These are phyloP conservation scores for Megamerina dolium DNA, from an alignment of 2,888 invertebrate genomes.

Conservation along the genomic window DNA sequence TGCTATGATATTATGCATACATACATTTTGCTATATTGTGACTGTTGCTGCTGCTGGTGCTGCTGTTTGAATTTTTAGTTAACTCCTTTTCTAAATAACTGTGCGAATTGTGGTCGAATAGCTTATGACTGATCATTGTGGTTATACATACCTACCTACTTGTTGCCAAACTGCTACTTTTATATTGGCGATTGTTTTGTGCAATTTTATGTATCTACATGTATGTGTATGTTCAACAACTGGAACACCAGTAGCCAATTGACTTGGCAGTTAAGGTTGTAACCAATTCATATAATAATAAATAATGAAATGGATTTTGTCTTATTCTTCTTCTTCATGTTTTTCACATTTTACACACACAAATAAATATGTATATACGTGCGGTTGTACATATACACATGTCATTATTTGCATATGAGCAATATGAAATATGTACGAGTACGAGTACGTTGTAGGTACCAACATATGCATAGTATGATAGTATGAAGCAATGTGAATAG, in stretches of 20 bases:
- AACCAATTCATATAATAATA: slow-evolving; percentile 40
- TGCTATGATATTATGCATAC: slow-evolving; percentile 2
- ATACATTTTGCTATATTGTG: not conserved
- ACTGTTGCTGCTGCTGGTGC: not conserved
- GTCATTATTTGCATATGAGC: too few species aligned
- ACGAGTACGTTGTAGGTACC: too few species aligned
- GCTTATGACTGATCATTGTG: slow-evolving; percentile 14
- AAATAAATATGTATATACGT: not conserved
- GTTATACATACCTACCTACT: slow-evolving; percentile 9
- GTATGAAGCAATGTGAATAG: too few species aligned
- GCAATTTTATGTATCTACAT: slow-evolving; percentile 23
- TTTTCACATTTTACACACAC: too few species aligned
- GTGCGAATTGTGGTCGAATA: slow-evolving; percentile 6
- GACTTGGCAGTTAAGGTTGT: slow-evolving; percentile 42
- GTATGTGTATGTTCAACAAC: slow-evolving; percentile 1
- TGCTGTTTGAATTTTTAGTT: not conserved
- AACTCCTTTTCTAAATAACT: slow-evolving; percentile 2
- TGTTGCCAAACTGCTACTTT: too few species aligned
- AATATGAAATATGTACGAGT: too few species aligned
- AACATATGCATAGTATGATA: too few species aligned
- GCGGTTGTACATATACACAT: too few species aligned
- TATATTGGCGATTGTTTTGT: slow-evolving; percentile 15
- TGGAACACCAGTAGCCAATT: slow-evolving; percentile 42
- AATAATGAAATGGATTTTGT: slow-evolving; percentile 3
- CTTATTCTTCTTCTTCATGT: too few species aligned